Evolutionary conservation across 2,888 invertebrate genomes (phyloP).

Genomic region (Cabera pusaria): DNA sequence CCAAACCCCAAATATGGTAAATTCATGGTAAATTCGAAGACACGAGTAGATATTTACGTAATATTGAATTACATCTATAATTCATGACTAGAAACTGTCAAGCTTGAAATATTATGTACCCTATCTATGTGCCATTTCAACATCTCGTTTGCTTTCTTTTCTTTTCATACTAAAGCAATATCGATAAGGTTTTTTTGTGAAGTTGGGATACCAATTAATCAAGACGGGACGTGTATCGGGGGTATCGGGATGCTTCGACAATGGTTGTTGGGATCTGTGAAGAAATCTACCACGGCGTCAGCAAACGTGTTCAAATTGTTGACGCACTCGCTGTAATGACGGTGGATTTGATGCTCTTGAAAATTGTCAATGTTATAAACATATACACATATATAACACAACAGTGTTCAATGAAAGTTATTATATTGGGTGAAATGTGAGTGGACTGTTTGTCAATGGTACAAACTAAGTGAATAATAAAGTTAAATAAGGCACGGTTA

Average conservation of each 20-base stretch:
- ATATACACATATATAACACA: too few relatives aligned
- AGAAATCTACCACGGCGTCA: constrained; percentile 53
- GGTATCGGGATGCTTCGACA: constrained; percentile 50
- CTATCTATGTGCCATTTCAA: constrained; percentile 3
- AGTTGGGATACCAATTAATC: constrained; percentile 53
- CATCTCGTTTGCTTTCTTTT: constrained; percentile 19
- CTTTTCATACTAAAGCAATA: constrained; percentile 25
- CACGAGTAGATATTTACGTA: too few relatives aligned
- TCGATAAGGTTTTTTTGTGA: constrained; percentile 26
- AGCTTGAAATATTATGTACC: constrained; percentile 31
- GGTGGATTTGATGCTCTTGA: constrained; percentile 36
- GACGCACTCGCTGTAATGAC: constrained; percentile 32
- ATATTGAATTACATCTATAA: too few relatives aligned
- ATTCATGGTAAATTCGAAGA: too few relatives aligned
- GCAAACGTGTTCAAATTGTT: constrained; percentile 54
- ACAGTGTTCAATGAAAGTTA: too few relatives aligned
- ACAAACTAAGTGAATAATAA: too few relatives aligned
- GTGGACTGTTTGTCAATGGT: too few relatives aligned
- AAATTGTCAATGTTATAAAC: too few relatives aligned
- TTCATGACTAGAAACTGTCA: constrained; percentile 4
- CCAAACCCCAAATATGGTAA: too few relatives aligned
- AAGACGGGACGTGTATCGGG: constrained; percentile 51
- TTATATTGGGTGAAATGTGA: too few relatives aligned
- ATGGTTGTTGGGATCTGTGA: constrained; percentile 49
- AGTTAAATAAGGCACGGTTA: too few relatives aligned